Conservation (phyloP, 1,140 invertebrate genomes). For the Drosophila kikkawai region DNA sequence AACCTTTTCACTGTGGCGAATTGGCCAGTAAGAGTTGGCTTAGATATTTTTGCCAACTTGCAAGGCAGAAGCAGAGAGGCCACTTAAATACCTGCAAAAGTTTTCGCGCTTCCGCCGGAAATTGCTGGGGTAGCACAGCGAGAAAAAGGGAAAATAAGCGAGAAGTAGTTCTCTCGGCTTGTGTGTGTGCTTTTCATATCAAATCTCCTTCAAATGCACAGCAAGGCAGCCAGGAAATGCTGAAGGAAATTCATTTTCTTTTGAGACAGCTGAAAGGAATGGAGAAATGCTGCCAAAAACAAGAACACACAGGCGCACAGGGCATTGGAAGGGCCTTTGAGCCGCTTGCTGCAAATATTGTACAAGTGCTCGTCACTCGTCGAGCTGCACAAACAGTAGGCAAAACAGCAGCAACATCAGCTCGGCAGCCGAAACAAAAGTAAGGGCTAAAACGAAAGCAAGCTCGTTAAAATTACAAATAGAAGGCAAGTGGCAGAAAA, state of each 20-base stretch:
- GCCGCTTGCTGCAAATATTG: slow-evolving; percentile 67
- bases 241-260: slow-evolving; percentile 75
- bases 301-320: slow-evolving; percentile 6
- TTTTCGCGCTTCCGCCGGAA: slow-evolving; percentile 79
- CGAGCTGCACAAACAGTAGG: slow-evolving; percentile 64
- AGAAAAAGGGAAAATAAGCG: slow-evolving; percentile 4
- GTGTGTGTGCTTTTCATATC: slow-evolving; percentile 23
- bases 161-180: slow-evolving; percentile 23
- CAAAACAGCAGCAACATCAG: slow-evolving; percentile 55
- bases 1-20: slow-evolving; percentile 33
- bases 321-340: slow-evolving; percentile 52
- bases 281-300: slow-evolving; percentile 51
- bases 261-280: slow-evolving; percentile 55
- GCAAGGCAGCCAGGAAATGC: slow-evolving; percentile 67
- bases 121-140: slow-evolving; percentile 52
- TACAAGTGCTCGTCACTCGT: slow-evolving; percentile 71
- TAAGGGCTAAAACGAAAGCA: slow-evolving; percentile 43
- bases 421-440: slow-evolving; percentile 26
- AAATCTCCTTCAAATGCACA: slow-evolving; percentile 62
- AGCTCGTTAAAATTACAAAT: slow-evolving; percentile 84
- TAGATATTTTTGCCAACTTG: slow-evolving; percentile 40
- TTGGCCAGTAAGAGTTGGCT: slow-evolving; percentile 40
- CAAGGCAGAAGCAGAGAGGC: slow-evolving; percentile 41
- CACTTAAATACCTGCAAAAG: slow-evolving; percentile 80
- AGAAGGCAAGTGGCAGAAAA: slow-evolving; percentile 82